These are phyloP conservation scores for Leptopilina drosophilae DNA, from an alignment of 2,888 invertebrate species.

Conservation along the genomic window DNA sequence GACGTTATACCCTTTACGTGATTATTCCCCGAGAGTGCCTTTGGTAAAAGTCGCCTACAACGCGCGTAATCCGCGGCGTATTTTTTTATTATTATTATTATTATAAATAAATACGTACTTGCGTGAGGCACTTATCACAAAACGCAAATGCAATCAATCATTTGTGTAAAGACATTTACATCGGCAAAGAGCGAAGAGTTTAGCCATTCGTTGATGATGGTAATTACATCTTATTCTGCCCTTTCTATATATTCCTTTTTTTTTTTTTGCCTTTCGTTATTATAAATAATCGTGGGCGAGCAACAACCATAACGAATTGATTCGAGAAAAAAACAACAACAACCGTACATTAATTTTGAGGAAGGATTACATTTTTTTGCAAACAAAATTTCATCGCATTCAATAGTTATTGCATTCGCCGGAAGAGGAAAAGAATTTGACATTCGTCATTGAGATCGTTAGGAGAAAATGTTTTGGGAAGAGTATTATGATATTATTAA, in stretches of 20 bases:
- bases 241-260: background rate
- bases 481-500: constrained; percentile 65
- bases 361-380: background rate
- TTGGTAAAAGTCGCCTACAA: background rate
- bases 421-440: constrained; percentile 23
- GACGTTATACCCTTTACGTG: constrained; percentile 30
- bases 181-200: constrained; percentile 13
- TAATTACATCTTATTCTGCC: constrained; percentile 37
- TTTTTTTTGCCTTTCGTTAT: no score
- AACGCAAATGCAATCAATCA: constrained; percentile 22
- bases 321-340: background rate
- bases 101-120: constrained; percentile 37
- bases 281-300: background rate
- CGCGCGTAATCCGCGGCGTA: constrained; percentile 30
- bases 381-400: no score
- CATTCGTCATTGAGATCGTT: constrained; percentile 29
- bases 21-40: background rate
- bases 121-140: constrained; percentile 30
- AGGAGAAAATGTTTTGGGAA: constrained; percentile 47
- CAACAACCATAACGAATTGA: constrained; percentile 3
- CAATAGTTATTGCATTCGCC: constrained; percentile 3
- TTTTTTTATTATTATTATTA: background rate
- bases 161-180: constrained; percentile 23
- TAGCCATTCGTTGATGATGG: constrained; percentile 23
- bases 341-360: background rate